These are phyloP conservation scores for Zele albiditarsus DNA, from an alignment of 2,888 invertebrate genomes.

Conservation along the genomic window DNA sequence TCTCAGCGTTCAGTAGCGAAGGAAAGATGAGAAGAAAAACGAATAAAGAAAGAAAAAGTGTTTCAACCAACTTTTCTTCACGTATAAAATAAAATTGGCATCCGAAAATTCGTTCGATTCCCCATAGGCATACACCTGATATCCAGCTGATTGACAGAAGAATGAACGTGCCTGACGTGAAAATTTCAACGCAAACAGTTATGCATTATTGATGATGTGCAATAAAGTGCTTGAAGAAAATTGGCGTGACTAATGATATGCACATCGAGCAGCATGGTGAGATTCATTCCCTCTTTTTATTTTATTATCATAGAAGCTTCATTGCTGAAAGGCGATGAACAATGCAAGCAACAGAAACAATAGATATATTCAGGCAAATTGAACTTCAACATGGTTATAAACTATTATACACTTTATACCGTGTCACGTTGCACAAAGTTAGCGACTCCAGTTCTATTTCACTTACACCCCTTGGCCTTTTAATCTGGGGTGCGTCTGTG, in stretches of 20 bases:
- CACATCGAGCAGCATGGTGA: neutral
- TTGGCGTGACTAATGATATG: neutral
- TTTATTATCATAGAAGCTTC: neutral
- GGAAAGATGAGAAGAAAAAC: conserved; percentile 32
- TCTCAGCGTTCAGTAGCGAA: conserved; percentile 32
- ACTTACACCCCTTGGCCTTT: conserved; percentile 42
- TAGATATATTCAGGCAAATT: no score
- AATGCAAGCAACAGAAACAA: no score
- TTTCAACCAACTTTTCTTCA: conserved; percentile 11
- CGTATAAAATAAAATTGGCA: conserved; percentile 20
- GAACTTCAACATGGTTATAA: no score
- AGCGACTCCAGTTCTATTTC: conserved; percentile 5
- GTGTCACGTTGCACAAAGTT: conserved; percentile 30
- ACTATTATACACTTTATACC: neutral
- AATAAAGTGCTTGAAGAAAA: conserved; percentile 13
- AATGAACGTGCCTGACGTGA: conserved; percentile 45
- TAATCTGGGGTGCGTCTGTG: conserved; percentile 43
- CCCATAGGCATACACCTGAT: conserved; percentile 46
- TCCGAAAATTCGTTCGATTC: conserved; percentile 27
- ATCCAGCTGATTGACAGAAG: conserved; percentile 23
- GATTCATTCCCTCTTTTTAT: neutral
- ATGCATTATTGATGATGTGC: conserved; percentile 48
- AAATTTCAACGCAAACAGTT: conserved; percentile 44
- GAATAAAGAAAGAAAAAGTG: conserved; percentile 30
- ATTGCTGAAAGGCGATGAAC: no score